Percentiles rank a stretch among this genome's conserved stretches.
These are phyloP conservation scores for Branchellion lobata DNA, from an alignment of 2,888 invertebrate species.

Conservation along the genomic window DNA sequence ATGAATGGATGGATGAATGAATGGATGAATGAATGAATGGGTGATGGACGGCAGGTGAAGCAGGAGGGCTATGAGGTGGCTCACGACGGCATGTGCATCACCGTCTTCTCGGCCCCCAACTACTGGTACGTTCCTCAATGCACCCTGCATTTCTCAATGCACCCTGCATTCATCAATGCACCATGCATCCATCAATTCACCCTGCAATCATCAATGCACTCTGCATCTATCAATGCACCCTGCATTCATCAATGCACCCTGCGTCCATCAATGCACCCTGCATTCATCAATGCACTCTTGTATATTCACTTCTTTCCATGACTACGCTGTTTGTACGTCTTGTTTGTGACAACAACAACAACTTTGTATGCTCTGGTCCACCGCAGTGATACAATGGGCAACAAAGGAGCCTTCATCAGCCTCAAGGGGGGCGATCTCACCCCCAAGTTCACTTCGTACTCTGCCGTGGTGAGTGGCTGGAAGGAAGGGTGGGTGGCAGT, in stretches of 20 bases:
- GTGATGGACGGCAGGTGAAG: conserved; percentile 70
- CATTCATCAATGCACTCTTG: no score
- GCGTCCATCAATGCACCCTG: neutral
- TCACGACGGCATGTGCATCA: conserved; percentile 92
- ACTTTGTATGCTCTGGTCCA: no score
- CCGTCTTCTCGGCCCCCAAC: conserved; percentile 98
- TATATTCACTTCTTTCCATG: no score
- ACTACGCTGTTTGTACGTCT: no score
- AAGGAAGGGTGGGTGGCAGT: neutral
- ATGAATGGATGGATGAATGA: no score
- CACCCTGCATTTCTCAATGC: neutral
- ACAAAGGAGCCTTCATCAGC: conserved; percentile 94
- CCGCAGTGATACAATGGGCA: conserved; percentile 97
- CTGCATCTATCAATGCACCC: neutral
- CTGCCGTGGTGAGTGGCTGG: conserved; percentile 79
- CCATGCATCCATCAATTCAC: no score
- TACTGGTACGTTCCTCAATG: conserved; percentile 76
- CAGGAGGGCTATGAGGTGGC: conserved; percentile 91
- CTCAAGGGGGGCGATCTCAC: conserved; percentile 82
- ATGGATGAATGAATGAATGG: no score
- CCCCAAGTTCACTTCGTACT: conserved; percentile 86
- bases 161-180: neutral
- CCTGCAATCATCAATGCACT: neutral
- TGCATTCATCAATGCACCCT: neutral
- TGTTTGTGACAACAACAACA: no score